Percentiles rank a stretch among this genome's conserved stretches.
These are phyloP conservation scores for Fratercula arctica DNA, from an alignment of 2,797 vertebrate genomes.

Conservation along the genomic window DNA sequence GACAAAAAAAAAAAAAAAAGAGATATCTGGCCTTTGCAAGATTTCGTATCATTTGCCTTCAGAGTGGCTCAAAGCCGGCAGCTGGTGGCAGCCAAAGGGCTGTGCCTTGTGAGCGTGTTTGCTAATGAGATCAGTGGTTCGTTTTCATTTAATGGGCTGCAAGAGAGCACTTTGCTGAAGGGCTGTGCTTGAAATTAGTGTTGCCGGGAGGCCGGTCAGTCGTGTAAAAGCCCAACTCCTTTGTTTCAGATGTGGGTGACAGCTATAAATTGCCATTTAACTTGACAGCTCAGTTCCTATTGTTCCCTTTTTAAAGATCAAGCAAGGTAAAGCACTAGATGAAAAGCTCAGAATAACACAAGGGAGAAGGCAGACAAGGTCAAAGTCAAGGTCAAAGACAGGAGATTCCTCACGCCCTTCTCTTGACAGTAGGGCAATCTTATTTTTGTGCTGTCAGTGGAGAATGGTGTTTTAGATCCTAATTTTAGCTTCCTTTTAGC, in stretches of 20 bases:
- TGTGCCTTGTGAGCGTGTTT: rapidly evolving
- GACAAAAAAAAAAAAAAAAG: not conserved
- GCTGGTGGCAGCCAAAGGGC: not conserved
- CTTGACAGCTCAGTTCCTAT: not conserved
- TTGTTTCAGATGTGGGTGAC: not conserved
- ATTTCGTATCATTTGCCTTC: rapidly evolving
- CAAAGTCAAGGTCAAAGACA: constrained; percentile 22
- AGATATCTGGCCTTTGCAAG: not conserved
- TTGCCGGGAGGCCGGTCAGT: not conserved
- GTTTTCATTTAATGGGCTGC: not conserved
- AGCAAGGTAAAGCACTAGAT: not conserved
- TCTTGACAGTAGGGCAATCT: not conserved
- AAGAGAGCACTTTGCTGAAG: not conserved
- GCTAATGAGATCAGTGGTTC: not conserved
- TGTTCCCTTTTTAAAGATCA: not conserved
- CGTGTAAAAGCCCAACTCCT: not conserved
- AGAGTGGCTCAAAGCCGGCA: not conserved
- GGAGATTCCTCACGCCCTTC: not conserved
- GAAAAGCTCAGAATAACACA: not conserved
- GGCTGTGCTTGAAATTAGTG: not conserved
- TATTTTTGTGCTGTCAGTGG: not conserved
- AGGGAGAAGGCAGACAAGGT: not conserved
- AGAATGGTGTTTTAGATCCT: not conserved
- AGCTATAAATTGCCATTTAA: constrained; percentile 41
- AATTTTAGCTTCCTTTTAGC: constrained; percentile 6